These are phyloP conservation scores for Rhopilema esculentum DNA, from an alignment of 30 jellyfish, hydroid and myxozoan species.

Conservation along the genomic window DNA sequence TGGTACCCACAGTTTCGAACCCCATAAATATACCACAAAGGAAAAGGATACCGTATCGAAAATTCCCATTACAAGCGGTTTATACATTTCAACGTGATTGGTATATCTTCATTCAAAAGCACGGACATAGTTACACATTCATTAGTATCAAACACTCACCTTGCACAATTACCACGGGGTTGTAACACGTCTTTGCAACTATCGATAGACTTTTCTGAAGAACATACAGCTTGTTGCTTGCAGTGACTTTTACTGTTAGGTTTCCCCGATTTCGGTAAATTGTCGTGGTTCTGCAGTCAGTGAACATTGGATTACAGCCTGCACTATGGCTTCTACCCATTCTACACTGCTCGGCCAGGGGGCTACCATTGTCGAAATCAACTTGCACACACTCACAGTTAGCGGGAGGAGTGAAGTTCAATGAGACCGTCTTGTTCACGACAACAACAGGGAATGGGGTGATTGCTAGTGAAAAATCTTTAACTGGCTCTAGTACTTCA, in stretches of 20 bases:
- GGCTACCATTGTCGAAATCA: slow-evolving; percentile 21
- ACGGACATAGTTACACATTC: neutral
- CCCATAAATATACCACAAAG: too few relatives aligned
- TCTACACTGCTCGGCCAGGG: slow-evolving; percentile 1
- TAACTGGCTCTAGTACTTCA: slow-evolving; percentile 32
- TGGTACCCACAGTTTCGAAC: too few relatives aligned
- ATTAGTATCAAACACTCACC: slow-evolving; percentile 7
- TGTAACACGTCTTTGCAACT: slow-evolving; percentile 47
- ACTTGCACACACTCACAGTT: slow-evolving; percentile 44
- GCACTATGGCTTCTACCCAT: neutral
- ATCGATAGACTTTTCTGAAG: neutral
- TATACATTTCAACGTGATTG: too few relatives aligned
- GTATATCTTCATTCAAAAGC: neutral
- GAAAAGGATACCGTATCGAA: too few relatives aligned
- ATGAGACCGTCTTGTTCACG: slow-evolving; percentile 8
- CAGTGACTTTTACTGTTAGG: slow-evolving; percentile 31
- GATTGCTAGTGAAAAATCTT: slow-evolving; percentile 17
- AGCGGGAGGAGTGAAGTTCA: slow-evolving; percentile 18
- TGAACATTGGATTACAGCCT: slow-evolving; percentile 3
- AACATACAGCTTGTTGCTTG: slow-evolving; percentile 30
- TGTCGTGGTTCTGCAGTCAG: neutral
- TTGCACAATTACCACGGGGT: slow-evolving; percentile 17
- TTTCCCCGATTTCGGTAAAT: neutral
- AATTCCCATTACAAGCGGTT: too few relatives aligned
- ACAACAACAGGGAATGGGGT: slow-evolving; percentile 45